Conservation (phyloP, 2,113 vertebrate genomes). For the Cephalopterus ornatus region DNA sequence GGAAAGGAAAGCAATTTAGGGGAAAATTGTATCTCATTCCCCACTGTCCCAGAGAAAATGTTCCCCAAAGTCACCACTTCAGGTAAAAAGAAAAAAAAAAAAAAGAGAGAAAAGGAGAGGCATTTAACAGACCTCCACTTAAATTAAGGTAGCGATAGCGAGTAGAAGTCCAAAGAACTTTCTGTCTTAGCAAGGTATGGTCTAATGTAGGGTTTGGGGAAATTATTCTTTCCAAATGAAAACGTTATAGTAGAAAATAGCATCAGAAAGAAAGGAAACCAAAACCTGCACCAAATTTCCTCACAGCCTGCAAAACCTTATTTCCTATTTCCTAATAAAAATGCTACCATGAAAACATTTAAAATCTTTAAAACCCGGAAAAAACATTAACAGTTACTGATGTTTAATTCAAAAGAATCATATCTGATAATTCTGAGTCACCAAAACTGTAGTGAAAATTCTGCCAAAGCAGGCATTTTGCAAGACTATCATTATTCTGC, state of each 20-base stretch:
- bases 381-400: background rate
- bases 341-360: background rate
- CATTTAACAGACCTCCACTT: background rate
- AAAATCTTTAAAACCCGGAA: background rate
- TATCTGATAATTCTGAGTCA: background rate
- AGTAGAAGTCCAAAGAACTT: background rate
- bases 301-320: background rate
- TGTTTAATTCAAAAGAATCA: background rate
- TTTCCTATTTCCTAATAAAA: background rate
- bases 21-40: background rate
- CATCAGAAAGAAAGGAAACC: background rate
- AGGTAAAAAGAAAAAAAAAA: background rate
- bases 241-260: background rate
- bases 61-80: background rate
- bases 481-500: background rate
- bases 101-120: background rate
- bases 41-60: background rate
- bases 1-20: background rate
- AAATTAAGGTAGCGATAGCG: fast-evolving
- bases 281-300: background rate
- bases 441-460: background rate
- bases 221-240: background rate
- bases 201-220: background rate
- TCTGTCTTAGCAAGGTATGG: background rate
- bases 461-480: background rate